Conservation (phyloP, 2,888 invertebrate genomes). For the Chymomyza procnemis region DNA sequence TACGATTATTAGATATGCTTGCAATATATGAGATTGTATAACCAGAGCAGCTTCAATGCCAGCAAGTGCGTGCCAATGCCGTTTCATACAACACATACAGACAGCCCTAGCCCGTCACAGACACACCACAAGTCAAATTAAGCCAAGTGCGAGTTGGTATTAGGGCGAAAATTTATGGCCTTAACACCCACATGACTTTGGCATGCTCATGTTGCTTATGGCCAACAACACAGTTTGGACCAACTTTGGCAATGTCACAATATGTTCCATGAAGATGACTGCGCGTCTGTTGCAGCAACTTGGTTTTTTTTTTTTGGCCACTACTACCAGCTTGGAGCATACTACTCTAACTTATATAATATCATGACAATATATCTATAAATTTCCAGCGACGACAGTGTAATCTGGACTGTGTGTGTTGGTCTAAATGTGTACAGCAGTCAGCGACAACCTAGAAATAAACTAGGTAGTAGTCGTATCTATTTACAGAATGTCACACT, state of each 20-base stretch:
- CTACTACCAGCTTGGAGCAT: not conserved
- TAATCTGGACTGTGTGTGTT: not conserved
- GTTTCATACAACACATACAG: not conserved
- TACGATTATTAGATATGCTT: not conserved
- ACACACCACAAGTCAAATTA: not conserved
- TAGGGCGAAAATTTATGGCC: constrained; percentile 38
- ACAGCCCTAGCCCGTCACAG: too few species aligned
- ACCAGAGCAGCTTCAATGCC: not conserved
- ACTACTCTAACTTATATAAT: not conserved
- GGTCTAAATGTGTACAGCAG: not conserved
- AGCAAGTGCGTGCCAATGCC: not conserved
- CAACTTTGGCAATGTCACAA: not conserved
- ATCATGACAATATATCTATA: not conserved
- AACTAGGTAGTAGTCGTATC: not conserved
- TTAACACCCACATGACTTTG: constrained; percentile 24
- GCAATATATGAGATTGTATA: not conserved
- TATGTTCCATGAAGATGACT: not conserved
- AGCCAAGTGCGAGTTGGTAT: not conserved
- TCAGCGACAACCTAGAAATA: not conserved
- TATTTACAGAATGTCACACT: not conserved
- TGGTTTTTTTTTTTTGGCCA: too few species aligned
- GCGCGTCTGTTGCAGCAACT: not conserved
- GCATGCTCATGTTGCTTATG: not conserved
- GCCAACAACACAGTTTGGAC: not conserved
- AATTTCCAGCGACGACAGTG: not conserved